Base-by-base conservation (phyloP, 1,140 invertebrate species). In the Ooceraea biroi region DNA sequence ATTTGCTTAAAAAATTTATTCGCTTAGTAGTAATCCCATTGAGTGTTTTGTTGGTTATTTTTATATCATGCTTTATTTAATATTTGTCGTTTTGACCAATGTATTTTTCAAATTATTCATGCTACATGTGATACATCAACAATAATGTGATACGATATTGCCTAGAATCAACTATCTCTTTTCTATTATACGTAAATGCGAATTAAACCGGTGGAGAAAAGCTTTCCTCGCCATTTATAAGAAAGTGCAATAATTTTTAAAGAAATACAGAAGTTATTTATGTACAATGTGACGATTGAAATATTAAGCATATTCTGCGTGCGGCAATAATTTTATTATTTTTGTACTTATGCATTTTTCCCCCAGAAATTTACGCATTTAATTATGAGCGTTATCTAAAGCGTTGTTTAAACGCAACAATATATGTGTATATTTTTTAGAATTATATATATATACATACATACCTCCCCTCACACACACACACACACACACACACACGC, bases 281-380 rank as follows among this genome's bases (percentile, higher is more conserved):
- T 22, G 19, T 58, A 27, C 30, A 5, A 60, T 36, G 19, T 22
- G 12, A 63, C 30, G 22, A 74, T 63, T 27, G 46, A 82, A 65
- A 50, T 66, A 22, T 65, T 48, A 52, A 60, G 55, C 22, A n/a
- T 14, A 48, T 22, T 44, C 27, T 74, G 8, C 52, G 22, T 4
- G 60, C 30, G 12, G 14, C n/a, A 30, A 46, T 65, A 58, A 11
- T 80, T 10, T 78, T 44, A 58, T 80, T 80, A 80, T 60, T 44
- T 48, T 77, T 84, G 83, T 84, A 84, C 83, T 84, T 84, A 84
- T 41, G 55, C n/a, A 36, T n/a, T 48, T 52, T 61, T 46, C 4
- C 0, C 27, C 19, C 14, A 48, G 58, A 55, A 36, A 27, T 68
- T 69, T 82, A 41, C 71, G 83, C 83, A 84, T 80, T 69, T 84